Percentiles rank a stretch among this genome's conserved stretches.
Conservation (phyloP, 2,888 invertebrate species). For the Adela reaumurella region DNA sequence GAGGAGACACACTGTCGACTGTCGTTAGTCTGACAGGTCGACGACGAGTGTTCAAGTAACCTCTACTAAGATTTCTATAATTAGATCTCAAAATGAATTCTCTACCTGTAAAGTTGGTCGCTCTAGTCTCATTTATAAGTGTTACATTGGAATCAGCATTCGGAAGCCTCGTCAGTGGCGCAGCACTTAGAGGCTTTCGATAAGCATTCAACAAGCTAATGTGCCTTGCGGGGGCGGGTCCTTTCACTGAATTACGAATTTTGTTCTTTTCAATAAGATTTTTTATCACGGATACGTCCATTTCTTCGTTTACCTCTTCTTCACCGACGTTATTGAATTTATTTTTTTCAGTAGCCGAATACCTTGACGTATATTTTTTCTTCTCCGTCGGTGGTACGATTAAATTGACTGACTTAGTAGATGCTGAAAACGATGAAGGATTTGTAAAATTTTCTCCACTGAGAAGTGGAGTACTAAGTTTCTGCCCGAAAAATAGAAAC, state of each 20-base stretch:
- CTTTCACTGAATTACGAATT: constrained; percentile 47
- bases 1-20: constrained; percentile 22
- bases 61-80: constrained; percentile 20
- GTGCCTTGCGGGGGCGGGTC: constrained; percentile 44
- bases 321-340: constrained; percentile 48
- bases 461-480: constrained; percentile 38
- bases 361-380: constrained; percentile 41
- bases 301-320: constrained; percentile 54
- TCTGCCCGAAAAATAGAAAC: constrained; percentile 69
- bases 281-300: constrained; percentile 60
- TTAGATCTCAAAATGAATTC: constrained; percentile 18
- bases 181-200: constrained; percentile 30
- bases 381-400: constrained; percentile 38
- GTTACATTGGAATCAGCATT: constrained; percentile 30
- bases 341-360: constrained; percentile 47
- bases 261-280: constrained; percentile 52
- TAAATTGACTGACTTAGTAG: constrained; percentile 46
- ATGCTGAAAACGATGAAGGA: constrained; percentile 44
- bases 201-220: constrained; percentile 46
- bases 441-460: constrained; percentile 39
- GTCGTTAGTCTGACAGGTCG: constrained; percentile 32
- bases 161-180: constrained; percentile 25
- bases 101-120: too few relatives aligned
- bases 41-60: constrained; percentile 33
- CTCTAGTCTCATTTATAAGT: constrained; percentile 12